Base-by-base conservation (phyloP, 2,888 invertebrate species). In the Lasioglossum leucozonium region DNA sequence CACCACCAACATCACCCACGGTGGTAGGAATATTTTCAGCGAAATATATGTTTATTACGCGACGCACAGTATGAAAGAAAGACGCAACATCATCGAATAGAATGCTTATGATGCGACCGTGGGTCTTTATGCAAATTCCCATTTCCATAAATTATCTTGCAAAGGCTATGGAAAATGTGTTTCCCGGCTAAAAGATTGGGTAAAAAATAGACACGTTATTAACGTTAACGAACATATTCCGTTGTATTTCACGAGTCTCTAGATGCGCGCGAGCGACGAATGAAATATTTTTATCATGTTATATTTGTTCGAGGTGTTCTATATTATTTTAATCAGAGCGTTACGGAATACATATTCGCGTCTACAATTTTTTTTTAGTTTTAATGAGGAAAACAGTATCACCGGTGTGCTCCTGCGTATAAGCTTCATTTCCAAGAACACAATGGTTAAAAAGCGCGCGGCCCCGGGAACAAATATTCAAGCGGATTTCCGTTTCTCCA, bases 71-170 rank as follows among this genome's bases (percentile, higher is more conserved):
- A 34, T 34, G 16, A 62, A 62, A 62, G 58, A 62, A 62, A n/a
- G 4, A 55, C 55, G 55, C n/a, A 55, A 55, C 55, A n/a, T 55
- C 55, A 55, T 55, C n/a, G 55, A 55, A 55, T n/a, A n/a, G 55
- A n/a, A n/a, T 55, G 55, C 55, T 55, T 55, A 55, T 55, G 22
- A 55, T 55, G n/a, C 55, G 55, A 55, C n/a, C 55, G 55, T 55
- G 55, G 55, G 11, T 55, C n/a, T 55, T 55, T n/a, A 62, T 62
- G 58, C 58, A 62, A 62, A 62, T 62, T 30, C 58, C 4, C 26
- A 62, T 62, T 62, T 62, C 26, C 58, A 62, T 62, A 62, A 62
- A 62, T 26, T 62, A 62, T 62, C 58, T 30, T 30, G 58, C 58
- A 62, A 62, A 62, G 30, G 58, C 58, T 26, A 30, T 26, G 58